phyloP scores from a whole-genome alignment of 2,797 vertebrate genomes.

The Paratrypauchen microcephalus region DNA sequence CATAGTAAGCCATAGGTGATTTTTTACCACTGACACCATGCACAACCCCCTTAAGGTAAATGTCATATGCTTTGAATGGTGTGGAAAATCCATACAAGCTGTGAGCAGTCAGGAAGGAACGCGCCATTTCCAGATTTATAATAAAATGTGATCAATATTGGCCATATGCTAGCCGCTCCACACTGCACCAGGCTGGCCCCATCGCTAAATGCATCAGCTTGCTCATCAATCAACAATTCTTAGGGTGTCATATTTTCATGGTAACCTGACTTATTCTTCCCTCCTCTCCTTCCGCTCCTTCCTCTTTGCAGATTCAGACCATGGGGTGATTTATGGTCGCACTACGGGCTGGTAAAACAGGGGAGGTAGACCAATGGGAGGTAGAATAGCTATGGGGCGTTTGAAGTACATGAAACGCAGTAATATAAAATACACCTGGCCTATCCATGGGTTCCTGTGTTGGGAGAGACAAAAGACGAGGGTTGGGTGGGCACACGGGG shows the following conservation, averaged over 20 bases:
- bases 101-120: neutral
- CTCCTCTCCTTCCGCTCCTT: neutral
- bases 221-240: conserved; percentile 8
- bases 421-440: conserved; percentile 86
- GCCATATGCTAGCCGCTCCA: too few species aligned
- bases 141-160: conserved; percentile 6
- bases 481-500: conserved; percentile 45
- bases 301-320: conserved; percentile 36
- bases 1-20: neutral
- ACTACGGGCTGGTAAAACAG: conserved; percentile 48
- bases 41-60: neutral
- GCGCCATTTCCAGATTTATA: neutral
- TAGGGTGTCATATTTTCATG: conserved; percentile 26
- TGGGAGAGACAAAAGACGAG: conserved; percentile 66
- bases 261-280: conserved; percentile 27
- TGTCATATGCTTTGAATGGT: conserved; percentile 3
- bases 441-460: conserved; percentile 67
- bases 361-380: conserved; percentile 44
- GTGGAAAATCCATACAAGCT: conserved; percentile 10
- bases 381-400: conserved; percentile 53
- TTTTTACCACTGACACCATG: neutral
- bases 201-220: conserved; percentile 20
- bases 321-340: conserved; percentile 58
- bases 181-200: neutral
- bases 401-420: conserved; percentile 81